Conservation (phyloP, 2,797 vertebrate genomes). For the Sus cebifrons region DNA sequence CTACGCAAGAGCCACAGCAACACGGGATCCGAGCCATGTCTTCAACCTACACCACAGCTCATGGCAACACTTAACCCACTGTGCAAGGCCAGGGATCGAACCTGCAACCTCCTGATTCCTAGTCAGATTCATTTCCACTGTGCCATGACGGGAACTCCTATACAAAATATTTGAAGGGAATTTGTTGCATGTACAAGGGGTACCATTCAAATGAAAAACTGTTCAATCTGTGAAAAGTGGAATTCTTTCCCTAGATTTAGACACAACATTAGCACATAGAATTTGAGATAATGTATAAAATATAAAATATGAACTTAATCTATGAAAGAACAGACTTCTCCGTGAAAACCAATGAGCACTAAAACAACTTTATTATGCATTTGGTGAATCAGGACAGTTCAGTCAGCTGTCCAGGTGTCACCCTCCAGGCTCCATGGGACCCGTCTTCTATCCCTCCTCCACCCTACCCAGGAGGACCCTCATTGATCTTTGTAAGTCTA, state of each 20-base stretch:
- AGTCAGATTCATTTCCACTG: no score
- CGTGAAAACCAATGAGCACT: background rate
- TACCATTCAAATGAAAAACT: background rate
- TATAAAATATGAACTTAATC: background rate
- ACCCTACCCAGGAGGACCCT: background rate
- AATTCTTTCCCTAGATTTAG: background rate
- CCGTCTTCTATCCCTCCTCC: background rate
- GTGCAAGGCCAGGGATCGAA: no score
- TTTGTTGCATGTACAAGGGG: background rate
- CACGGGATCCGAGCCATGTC: no score
- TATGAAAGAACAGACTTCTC: background rate
- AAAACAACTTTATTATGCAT: background rate
- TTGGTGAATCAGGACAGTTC: background rate
- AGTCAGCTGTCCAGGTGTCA: background rate
- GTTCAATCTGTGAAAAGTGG: background rate
- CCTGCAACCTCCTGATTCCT: no score
- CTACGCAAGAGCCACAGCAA: no score
- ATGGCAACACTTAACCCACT: no score
- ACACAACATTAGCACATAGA: background rate
- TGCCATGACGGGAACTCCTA: no score
- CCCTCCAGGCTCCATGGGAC: background rate
- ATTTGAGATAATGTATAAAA: background rate
- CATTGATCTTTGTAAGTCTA: background rate
- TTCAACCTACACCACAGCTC: no score
- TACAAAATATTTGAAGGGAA: background rate